Percentiles rank a stretch among this genome's conserved stretches.
Evolutionary conservation across 2,888 invertebrate genomes (phyloP).

Genomic region (Megastigmus dorsalis): DNA sequence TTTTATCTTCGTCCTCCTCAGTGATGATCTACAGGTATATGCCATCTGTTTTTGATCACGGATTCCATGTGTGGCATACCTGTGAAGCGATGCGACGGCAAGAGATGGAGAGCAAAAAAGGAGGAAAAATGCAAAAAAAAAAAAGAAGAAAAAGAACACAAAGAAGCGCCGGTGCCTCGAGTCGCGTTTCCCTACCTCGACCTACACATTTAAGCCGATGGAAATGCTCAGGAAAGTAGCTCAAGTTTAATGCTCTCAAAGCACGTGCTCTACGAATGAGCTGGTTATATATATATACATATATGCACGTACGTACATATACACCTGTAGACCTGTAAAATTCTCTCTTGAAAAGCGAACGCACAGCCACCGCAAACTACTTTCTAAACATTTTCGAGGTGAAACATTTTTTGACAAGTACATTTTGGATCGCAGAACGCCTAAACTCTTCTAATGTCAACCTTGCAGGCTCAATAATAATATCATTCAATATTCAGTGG

Average conservation of each 20-base stretch:
- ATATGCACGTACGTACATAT: neutral
- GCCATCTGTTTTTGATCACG: no score
- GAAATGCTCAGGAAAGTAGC: constrained; percentile 40
- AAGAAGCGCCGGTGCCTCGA: neutral
- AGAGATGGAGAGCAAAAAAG: no score
- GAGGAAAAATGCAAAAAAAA: no score
- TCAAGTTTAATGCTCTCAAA: constrained; percentile 47
- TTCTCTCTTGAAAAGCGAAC: constrained; percentile 22
- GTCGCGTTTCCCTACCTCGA: neutral
- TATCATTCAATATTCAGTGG: no score
- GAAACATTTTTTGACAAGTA: neutral
- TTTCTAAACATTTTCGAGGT: neutral
- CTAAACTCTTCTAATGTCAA: no score
- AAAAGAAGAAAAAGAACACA: neutral
- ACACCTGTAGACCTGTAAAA: neutral
- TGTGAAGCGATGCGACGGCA: no score
- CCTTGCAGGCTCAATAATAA: neutral
- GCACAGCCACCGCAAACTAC: no score
- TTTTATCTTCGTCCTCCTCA: no score
- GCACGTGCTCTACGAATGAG: constrained; percentile 27
- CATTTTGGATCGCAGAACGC: no score
- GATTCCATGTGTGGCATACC: no score
- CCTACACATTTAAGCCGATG: constrained; percentile 10
- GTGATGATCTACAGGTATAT: no score
- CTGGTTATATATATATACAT: neutral